A percentile compares a stretch with the other conserved stretches of the same genome.
These are phyloP conservation scores for Accipiter virgatus DNA, from an alignment of 2,113 vertebrate genomes.

Conservation along the genomic window DNA sequence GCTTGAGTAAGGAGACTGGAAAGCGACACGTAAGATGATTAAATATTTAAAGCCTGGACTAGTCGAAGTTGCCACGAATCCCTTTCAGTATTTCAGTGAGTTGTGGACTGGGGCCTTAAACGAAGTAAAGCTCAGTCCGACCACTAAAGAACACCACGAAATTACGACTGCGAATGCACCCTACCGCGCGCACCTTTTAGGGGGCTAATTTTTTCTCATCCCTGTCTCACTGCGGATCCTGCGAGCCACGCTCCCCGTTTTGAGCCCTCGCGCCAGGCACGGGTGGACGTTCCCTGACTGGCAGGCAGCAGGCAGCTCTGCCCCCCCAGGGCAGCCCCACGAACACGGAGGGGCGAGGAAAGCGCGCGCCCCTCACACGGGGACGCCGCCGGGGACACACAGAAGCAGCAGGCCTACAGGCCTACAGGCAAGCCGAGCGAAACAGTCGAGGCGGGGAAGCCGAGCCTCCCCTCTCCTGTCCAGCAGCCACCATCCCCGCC, in stretches of 20 bases:
- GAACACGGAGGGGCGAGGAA: not conserved
- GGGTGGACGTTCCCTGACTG: not conserved
- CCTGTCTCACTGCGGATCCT: not conserved
- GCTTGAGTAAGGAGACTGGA: not conserved
- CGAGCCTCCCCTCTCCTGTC: not conserved
- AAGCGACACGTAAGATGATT: accelerated
- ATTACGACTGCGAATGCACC: not conserved
- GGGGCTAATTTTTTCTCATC: not conserved
- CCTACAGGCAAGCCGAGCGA: not conserved
- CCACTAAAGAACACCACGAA: not conserved
- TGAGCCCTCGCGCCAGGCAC: not conserved
- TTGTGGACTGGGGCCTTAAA: not conserved
- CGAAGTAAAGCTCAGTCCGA: not conserved
- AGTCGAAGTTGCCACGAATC: not conserved
- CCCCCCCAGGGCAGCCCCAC: not conserved
- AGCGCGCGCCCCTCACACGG: accelerated
- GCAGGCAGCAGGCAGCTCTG: not conserved
- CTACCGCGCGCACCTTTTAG: accelerated
- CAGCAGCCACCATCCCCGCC: accelerated
- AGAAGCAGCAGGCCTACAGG: not conserved
- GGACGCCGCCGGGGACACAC: accelerated
- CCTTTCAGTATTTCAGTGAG: not conserved
- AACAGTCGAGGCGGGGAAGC: not conserved
- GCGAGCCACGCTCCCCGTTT: not conserved
- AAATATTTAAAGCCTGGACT: not conserved